phyloP scores from a whole-genome alignment of 2,113 vertebrate species.

The Anguilla rostrata region DNA sequence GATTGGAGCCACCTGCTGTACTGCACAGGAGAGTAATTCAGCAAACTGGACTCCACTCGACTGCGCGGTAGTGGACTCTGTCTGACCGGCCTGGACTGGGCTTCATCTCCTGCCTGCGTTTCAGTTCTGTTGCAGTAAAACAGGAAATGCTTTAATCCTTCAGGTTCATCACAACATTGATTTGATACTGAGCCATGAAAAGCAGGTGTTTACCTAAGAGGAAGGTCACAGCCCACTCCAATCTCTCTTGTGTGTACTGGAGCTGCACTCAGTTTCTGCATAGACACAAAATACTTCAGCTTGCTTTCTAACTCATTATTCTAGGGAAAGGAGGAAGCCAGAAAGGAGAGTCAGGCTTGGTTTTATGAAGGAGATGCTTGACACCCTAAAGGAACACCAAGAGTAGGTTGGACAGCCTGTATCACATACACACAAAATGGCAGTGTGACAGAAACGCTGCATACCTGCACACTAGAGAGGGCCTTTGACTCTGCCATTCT shows the following conservation, averaged over 20 bases:
- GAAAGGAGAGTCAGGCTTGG: conserved; percentile 53
- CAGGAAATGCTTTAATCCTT: conserved; percentile 21
- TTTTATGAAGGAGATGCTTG: neutral
- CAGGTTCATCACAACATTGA: neutral
- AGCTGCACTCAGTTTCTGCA: conserved; percentile 62
- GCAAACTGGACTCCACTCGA: conserved; percentile 66
- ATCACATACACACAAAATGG: conserved; percentile 21
- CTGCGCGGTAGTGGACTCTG: conserved; percentile 53
- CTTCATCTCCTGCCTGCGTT: neutral
- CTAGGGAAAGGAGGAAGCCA: conserved; percentile 74
- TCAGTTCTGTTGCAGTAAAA: conserved; percentile 56
- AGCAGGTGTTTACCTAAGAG: conserved; percentile 74
- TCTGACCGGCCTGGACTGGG: conserved; percentile 38
- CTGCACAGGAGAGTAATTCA: conserved; percentile 64
- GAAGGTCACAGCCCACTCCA: conserved; percentile 82
- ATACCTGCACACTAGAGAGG: neutral
- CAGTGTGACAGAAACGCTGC: neutral
- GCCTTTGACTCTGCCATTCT: conserved; percentile 17
- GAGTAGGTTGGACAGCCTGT: conserved; percentile 1
- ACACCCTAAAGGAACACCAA: conserved; percentile 49
- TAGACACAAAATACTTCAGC: conserved; percentile 87
- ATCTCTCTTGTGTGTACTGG: conserved; percentile 79
- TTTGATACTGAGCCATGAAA: neutral
- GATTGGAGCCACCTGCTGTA: conserved; percentile 62
- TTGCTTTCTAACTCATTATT: conserved; percentile 97